Base-by-base conservation (phyloP, 2,113 vertebrate species). In the Coryphaenoides rupestris region DNA sequence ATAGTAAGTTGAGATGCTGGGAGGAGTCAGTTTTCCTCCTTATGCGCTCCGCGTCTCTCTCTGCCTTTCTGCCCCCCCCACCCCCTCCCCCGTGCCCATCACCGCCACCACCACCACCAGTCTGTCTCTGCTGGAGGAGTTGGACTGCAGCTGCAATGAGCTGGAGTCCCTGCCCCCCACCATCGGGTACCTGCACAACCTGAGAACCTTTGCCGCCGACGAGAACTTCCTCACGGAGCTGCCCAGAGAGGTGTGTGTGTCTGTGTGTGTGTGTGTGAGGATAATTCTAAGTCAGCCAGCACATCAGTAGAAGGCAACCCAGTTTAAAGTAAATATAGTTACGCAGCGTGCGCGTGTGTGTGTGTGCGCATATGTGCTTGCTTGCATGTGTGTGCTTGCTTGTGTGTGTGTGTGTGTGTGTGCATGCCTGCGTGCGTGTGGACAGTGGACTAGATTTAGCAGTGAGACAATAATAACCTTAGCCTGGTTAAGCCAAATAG, bases 71-170 rank as follows among this genome's bases (percentile, higher is more conserved):
- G n/a, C 5, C 6, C 5, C n/a, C 19, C 3, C 13, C 55, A 3
- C 55, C 22, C 55, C 22, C 33, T 10, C 33, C 33, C 33, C 33
- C 33, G 2, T 12, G 13, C 33, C 9, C 33, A 40, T n/a, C 33
- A 40, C 33, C 9, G 9, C 2, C 33, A 40, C 33, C 6, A 7
- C 6, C 33, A 40, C 33, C 33, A 61, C 10, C 91, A 99, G 97
- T 91, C 86, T 99, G 78, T 96, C 95, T 79, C 84, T 98, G 60
- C 77, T 99, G 90, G 97, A 99, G 90, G 97, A 99, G 77, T 93
- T 99, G 75, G 97, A 99, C 90, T 97, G 95, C 81, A 99, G 97
- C 89, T 98, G 97, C 84, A 99, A 99, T 68, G 96, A 99, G 84
- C 76, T 99, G 90, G 96, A 98, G 84, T 91, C 90, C 0, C 86